phyloP scores from a whole-genome alignment of 2,113 vertebrate genomes.

The Pseudopipra pipra region DNA sequence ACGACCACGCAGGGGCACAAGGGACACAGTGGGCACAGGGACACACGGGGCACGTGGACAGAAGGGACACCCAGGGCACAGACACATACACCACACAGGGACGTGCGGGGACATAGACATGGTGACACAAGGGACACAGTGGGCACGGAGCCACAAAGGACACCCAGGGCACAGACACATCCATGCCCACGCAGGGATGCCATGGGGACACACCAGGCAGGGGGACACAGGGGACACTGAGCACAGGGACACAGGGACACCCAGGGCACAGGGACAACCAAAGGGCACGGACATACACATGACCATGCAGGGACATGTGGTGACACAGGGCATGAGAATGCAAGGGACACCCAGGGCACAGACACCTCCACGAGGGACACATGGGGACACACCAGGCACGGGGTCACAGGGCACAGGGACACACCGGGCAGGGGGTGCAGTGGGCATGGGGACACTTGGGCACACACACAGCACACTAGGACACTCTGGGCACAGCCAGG shows the following conservation, averaged over 20 bases:
- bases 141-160: not conserved
- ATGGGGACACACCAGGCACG: not conserved
- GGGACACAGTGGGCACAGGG: not conserved
- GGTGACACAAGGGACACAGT: not conserved
- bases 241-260: not conserved
- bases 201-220: not conserved
- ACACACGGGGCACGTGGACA: not conserved
- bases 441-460: not conserved
- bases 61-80: not conserved
- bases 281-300: not conserved
- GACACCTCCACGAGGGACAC: not conserved
- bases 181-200: too few relatives aligned
- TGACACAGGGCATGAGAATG: not conserved
- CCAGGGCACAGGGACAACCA: not conserved
- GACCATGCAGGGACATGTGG: too few relatives aligned
- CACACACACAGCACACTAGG: not conserved
- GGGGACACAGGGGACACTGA: too few relatives aligned
- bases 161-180: not conserved
- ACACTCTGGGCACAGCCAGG: not conserved
- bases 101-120: fast-evolving
- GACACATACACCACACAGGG: not conserved
- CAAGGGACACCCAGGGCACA: not conserved
- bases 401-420: not conserved
- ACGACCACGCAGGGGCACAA: not conserved
- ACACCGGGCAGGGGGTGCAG: fast-evolving